These are phyloP conservation scores for Buceros bicornis DNA, from an alignment of 2,797 vertebrate genomes.

Conservation along the genomic window DNA sequence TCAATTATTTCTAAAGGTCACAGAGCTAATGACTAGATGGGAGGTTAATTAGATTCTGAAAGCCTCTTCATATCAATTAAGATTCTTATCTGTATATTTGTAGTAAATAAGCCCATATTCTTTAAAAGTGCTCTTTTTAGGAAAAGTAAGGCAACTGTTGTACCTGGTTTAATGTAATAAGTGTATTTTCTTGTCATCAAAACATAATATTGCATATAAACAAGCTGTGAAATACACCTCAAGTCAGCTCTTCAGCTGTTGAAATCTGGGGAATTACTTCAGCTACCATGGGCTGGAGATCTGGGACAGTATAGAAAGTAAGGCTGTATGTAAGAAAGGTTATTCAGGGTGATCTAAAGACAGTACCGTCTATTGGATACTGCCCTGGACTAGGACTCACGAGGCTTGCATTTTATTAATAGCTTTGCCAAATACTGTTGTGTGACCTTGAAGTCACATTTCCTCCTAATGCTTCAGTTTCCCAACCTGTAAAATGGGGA, in stretches of 20 bases:
- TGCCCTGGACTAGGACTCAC: constrained; percentile 24
- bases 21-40: constrained; percentile 96
- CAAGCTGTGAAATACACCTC: not conserved
- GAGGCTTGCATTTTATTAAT: constrained; percentile 63
- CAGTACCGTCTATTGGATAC: constrained; percentile 51
- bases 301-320: constrained; percentile 56
- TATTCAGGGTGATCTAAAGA: constrained; percentile 62
- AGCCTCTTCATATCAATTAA: constrained; percentile 84
- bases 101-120: constrained; percentile 77
- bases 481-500: constrained; percentile 1
- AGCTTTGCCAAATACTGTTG: constrained; percentile 50
- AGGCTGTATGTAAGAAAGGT: constrained; percentile 40
- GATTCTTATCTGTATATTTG: constrained; percentile 75
- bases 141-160: constrained; percentile 12
- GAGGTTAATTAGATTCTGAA: constrained; percentile 97
- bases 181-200: constrained; percentile 10
- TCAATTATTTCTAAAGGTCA: constrained; percentile 99
- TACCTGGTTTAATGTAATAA: constrained; percentile 11
- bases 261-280: constrained; percentile 43
- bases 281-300: constrained; percentile 16
- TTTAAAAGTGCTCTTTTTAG: constrained; percentile 60
- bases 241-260: not conserved
- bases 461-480: constrained; percentile 35
- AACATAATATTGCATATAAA: constrained; percentile 20
- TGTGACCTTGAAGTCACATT: constrained; percentile 61